Conservation (phyloP, 2,888 invertebrate genomes). For the Andricus curvator region DNA sequence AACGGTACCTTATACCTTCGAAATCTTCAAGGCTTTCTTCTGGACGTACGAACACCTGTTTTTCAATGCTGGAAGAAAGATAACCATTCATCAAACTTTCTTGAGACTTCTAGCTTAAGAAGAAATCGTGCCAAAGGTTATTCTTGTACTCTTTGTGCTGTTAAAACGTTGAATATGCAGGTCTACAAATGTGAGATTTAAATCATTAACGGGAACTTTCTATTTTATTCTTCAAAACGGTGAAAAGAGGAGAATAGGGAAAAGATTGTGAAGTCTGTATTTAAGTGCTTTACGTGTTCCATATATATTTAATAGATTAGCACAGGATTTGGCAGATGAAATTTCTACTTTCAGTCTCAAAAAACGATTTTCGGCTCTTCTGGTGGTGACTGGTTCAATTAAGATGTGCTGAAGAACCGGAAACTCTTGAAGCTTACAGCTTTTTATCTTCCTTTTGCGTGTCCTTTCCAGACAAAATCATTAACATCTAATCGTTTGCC, state of each 20-base stretch:
- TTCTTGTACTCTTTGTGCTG: neutral
- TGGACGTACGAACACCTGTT: neutral
- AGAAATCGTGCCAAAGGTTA: neutral
- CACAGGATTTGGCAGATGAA: neutral
- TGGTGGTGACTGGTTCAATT: neutral
- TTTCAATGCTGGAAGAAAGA: neutral
- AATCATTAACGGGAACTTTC: neutral
- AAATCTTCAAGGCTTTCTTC: neutral
- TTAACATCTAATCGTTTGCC: slow-evolving; percentile 64
- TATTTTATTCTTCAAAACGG: neutral
- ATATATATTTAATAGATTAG: neutral
- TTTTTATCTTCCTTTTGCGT: neutral
- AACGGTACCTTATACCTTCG: neutral
- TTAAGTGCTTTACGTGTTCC: too few species aligned
- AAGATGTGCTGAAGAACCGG: neutral
- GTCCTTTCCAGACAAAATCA: slow-evolving; percentile 55
- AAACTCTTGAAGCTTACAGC: neutral
- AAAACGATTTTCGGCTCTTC: neutral
- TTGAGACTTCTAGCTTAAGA: neutral
- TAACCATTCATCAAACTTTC: slow-evolving; percentile 26
- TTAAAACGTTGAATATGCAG: neutral
- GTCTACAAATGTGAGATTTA: neutral
- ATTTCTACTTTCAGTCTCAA: neutral
- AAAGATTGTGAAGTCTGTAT: too few species aligned
- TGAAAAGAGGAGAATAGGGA: too few species aligned